Percentiles rank a stretch among this genome's conserved stretches.
phyloP scores from a whole-genome alignment of 35 echinoderm and acorn worm genomes.

The Ptychodera flava region DNA sequence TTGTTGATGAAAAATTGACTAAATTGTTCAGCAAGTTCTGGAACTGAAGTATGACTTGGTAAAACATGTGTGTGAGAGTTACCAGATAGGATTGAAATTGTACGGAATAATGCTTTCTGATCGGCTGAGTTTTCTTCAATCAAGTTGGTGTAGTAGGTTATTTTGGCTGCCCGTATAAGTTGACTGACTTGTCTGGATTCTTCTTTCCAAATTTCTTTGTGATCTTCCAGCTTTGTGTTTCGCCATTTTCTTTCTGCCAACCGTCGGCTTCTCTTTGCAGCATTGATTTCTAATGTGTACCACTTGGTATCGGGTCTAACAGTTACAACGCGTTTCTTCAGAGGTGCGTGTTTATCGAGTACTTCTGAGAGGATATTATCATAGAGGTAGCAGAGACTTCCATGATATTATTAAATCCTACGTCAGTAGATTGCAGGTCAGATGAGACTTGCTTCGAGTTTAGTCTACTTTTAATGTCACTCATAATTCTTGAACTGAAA shows the following conservation, averaged over 20 bases:
- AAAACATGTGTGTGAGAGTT: conserved; percentile 6
- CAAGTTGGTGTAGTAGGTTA: conserved; percentile 3
- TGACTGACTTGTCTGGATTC: conserved; percentile 3
- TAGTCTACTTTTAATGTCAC: too few relatives aligned
- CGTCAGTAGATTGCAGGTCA: too few relatives aligned
- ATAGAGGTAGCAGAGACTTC: too few relatives aligned
- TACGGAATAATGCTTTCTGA: conserved; percentile 5
- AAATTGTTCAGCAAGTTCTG: background rate
- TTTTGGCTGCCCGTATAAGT: conserved; percentile 22
- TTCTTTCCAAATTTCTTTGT: conserved; percentile 5
- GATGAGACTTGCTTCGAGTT: too few relatives aligned
- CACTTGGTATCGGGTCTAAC: conserved; percentile 36
- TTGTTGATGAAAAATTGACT: conserved; percentile 17
- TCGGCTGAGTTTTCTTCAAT: conserved; percentile 9
- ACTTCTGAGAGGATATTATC: background rate
- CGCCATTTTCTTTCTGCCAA: conserved; percentile 36
- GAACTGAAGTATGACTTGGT: background rate
- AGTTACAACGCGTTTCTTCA: conserved; percentile 26
- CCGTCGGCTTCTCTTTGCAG: conserved; percentile 21
- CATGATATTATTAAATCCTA: too few relatives aligned
- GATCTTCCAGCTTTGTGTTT: conserved; percentile 11
- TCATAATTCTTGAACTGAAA: too few relatives aligned
- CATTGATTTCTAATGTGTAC: conserved; percentile 35
- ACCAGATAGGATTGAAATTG: background rate
- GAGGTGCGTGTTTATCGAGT: conserved; percentile 32